Evolutionary conservation across 2,797 vertebrate genomes (phyloP).

Genomic region (Nannoperca obscura): DNA sequence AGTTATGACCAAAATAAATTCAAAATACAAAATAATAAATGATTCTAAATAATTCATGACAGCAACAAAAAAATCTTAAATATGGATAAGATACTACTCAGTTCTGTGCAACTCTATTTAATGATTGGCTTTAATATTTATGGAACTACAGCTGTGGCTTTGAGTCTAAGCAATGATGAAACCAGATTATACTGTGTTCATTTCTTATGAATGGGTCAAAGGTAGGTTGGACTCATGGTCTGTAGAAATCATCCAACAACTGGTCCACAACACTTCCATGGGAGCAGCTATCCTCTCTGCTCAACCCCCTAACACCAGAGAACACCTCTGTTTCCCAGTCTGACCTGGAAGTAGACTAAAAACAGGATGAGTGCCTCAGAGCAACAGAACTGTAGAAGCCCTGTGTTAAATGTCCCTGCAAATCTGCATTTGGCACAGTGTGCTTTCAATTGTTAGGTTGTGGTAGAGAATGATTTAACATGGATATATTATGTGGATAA

Average conservation of each 20-base stretch:
- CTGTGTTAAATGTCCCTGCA: not conserved
- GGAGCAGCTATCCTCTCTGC: not conserved
- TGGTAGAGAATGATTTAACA: not conserved
- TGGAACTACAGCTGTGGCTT: not conserved
- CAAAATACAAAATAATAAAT: too few species aligned
- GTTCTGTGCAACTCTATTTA: not conserved
- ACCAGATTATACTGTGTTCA: too few species aligned
- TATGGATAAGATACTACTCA: too few species aligned
- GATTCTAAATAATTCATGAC: too few species aligned
- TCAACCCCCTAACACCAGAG: not conserved
- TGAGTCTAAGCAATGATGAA: not conserved
- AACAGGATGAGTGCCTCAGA: not conserved
- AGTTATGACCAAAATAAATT: too few species aligned
- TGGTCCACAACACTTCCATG: not conserved
- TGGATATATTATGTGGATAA: too few species aligned
- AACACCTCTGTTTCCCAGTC: not conserved
- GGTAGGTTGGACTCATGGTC: not conserved
- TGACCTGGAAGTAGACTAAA: not conserved
- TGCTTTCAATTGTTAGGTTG: not conserved
- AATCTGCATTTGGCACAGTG: not conserved
- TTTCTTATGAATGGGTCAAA: not conserved
- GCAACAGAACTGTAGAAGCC: too few species aligned
- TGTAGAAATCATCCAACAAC: not conserved
- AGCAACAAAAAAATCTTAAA: too few species aligned
- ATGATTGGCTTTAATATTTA: not conserved